Evolutionary conservation across 1,140 invertebrate genomes (phyloP).

Genomic region (Saccostrea cuccullata): DNA sequence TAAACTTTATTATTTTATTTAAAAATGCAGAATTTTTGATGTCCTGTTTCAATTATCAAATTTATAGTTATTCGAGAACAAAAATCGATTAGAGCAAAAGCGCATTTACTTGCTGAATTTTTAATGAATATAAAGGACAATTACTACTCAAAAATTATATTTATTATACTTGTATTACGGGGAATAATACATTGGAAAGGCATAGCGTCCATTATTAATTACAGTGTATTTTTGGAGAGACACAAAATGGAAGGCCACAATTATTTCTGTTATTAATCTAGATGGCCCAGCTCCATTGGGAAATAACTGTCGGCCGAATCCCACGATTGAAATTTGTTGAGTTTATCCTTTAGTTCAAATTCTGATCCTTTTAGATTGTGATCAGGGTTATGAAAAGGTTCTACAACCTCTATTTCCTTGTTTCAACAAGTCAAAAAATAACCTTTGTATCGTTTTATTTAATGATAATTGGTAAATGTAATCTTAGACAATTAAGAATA

Average conservation of each 20-base stretch:
- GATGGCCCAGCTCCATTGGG: not conserved
- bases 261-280: no score
- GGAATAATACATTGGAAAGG: not conserved
- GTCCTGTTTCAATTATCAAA: no score
- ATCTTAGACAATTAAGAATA: no score
- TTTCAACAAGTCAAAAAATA: no score
- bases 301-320: not conserved
- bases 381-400: no score
- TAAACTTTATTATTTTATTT: no score
- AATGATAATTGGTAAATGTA: no score
- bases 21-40: no score
- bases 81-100: not conserved
- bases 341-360: not conserved
- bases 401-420: no score
- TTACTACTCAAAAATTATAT: not conserved
- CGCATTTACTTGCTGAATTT: not conserved
- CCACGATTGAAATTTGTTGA: not conserved
- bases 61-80: not conserved
- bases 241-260: not conserved
- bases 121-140: not conserved
- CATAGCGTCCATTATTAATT: not conserved
- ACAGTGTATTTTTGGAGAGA: not conserved
- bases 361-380: no score
- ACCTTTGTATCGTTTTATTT: no score
- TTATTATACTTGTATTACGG: not conserved